Base-by-base conservation (phyloP, 1,140 invertebrate species). In the Macrocentrus cingulum region DNA sequence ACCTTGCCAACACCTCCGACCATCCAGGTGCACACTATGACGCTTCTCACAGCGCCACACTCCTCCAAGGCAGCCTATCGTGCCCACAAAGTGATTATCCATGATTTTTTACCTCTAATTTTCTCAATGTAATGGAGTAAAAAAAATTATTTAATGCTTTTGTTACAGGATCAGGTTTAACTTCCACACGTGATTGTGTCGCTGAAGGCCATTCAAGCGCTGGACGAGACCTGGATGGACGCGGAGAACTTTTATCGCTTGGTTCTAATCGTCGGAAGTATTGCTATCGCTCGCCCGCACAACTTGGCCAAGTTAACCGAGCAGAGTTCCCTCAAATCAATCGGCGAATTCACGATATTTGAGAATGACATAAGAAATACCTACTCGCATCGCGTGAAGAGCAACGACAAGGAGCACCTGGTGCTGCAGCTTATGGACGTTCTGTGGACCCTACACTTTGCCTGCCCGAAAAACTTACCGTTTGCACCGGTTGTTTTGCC, bases 171-270 rank as follows among this genome's bases (percentile, higher is more conserved):
- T 77, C 88, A 93, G 69, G 90, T 91, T 0, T 81, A 95, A 1
- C 72, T 96, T 7, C 84, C 83, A 39, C 89, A 92, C 67, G 91
- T 95, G 3, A 82, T 90, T 61, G 80, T 84, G 19, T 87, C 88
- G 42, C 76, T 94, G 18, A 83, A 81, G 18, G 76, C 81, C 50
- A 85, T 93, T 68, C 84, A 85, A 19, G 81, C 85, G 25, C 66
- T 70, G 0, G 66, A 70, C 68, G 78, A 81, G 71, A 60, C 82
- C 19, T 78, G 83, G 54, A 85, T 96, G 51, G 95, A 97, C 76
- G 91, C 94, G 2, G 95, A 97, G 77, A 90, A 89, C 16, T 97
- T 91, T 76, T 95, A 95, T 77, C 84, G 92, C 9, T 81, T 97
- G 6, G 85, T 96, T 45, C 78, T 95, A 22, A 88, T 93, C 15